Base-by-base conservation (phyloP, 2,888 invertebrate genomes). In the Melipona bicolor region DNA sequence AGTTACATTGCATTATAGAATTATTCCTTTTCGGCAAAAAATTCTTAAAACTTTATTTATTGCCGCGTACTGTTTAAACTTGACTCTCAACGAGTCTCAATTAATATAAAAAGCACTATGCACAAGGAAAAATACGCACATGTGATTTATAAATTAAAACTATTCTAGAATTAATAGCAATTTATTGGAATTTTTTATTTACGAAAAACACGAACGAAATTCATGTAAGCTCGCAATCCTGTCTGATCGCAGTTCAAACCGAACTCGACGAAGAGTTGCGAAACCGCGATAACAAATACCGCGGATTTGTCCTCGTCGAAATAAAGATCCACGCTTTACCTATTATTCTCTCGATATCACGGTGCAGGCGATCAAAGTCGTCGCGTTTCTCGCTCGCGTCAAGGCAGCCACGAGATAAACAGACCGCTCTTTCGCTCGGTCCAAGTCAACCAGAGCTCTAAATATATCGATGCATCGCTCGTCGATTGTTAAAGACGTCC, bases 391-490 rank as follows among this genome's bases (percentile, higher is more conserved):
- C 27, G 50, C 54, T 65, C 52, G 65, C 65, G 19, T 19, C 54
- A 36, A 36, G 19, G 24, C 65, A 24, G 13, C 21, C 24, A 36
- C 9, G 27, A 36, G 43, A 36, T 54, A 54, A 65, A 65, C 74
- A 75, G 13, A 67, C 74, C 15, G 11, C 43, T n/a, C 50, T 70
- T 56, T 17, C 54, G 21, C 49, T 19, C 69, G 69, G 56, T 21
- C 19, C 77, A 27, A 62, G 70, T 77, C 77, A 24, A 77, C 32
- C 43, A 1, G 5, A 0, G 32, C 68, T 67, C 71, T 65, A 71
- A 80, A 80, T 67, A 71, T 71, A 75, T 43, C 75, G 32, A 62
- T 62, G 69, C 69, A 59, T n/a, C 21, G 32, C 21, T 27, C 50
- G 32, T 24, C 52, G 17, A 64, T 43, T 19, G 17, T 32, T 15